Evolutionary conservation across 2,888 invertebrate genomes (phyloP), one percentile per base, ranked within the genome.

Genomic region (Hecatera dysodea): DNA sequence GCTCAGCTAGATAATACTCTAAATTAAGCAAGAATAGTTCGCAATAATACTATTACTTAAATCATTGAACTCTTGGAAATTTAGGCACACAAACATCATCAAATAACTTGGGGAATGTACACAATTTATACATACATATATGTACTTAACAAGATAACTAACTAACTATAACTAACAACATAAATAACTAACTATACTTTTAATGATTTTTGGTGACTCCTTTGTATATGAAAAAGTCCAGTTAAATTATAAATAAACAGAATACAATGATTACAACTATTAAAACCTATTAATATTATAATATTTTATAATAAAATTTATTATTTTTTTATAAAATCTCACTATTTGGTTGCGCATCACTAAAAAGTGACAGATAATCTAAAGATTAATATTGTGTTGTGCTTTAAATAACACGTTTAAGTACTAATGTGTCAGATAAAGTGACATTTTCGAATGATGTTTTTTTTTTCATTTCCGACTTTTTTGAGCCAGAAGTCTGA

Each of bases 281-380:
- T 83, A 75, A 83, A 78, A 74, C 60, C 80, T 83, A 83, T 73
- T 80, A 76, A 78, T 81, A 80, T 78, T 82, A 69, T 83, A 76
- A 72, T 73, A 66, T 63, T 66, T 69, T 80, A 82, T 75, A 84
- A 81, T 83, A 80, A 77, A 78, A 77, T 83, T 83, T 75, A 80
- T 73, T 81, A 76, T 73, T 82, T 83, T 86, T 86, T 88, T 87
- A 87, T 76, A 92, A 93, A 93, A 93, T 93, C 93, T 94, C 93
- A 93, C 94, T 94, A 93, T 91, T 86, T 75, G 76, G 86, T 89
- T 88, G 87, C 89, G 81, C 78, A 86, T 72, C 87, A 87, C 84
- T 78, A 67, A 74, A 80, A 77, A 73, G 82, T 83, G 84, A 85
- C 9, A 78, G 72, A 73, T 76, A 84, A 68, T 73, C 62, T 78